Conservation (phyloP, 2,797 vertebrate species). For the Danio jaintianensis region DNA sequence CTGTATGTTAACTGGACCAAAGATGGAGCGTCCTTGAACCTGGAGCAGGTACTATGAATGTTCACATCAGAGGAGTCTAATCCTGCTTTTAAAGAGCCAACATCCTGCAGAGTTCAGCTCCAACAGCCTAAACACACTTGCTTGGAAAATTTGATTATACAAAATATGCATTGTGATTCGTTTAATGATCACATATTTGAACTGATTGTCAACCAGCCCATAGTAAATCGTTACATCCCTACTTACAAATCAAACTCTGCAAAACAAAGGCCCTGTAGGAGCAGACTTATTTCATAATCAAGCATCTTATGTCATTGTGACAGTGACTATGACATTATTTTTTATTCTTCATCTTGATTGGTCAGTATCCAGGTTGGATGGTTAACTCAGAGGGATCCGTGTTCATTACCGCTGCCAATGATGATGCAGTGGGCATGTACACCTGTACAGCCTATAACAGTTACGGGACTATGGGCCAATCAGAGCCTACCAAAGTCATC, state of each 20-base stretch:
- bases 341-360: conserved; percentile 22
- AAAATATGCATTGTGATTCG: too few species aligned
- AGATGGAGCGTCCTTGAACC: conserved; percentile 84
- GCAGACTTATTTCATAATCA: too few species aligned
- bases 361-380: conserved; percentile 92
- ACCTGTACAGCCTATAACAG: conserved; percentile 94
- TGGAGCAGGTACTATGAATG: conserved; percentile 81
- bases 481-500: conserved; percentile 86
- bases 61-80: not conserved
- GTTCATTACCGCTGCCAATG: conserved; percentile 86
- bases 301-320: not conserved
- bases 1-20: conserved; percentile 93
- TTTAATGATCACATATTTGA: too few species aligned
- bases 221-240: too few species aligned
- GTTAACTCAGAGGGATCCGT: conserved; percentile 87
- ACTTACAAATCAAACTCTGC: too few species aligned
- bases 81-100: too few species aligned
- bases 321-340: not conserved
- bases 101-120: too few species aligned
- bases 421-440: conserved; percentile 91
- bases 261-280: too few species aligned
- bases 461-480: conserved; percentile 90
- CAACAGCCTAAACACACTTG: too few species aligned
- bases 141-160: too few species aligned
- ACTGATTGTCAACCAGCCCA: too few species aligned